Evolutionary conservation across 2,888 invertebrate genomes (phyloP).

Genomic region (Leptarthrus brevirostris): DNA sequence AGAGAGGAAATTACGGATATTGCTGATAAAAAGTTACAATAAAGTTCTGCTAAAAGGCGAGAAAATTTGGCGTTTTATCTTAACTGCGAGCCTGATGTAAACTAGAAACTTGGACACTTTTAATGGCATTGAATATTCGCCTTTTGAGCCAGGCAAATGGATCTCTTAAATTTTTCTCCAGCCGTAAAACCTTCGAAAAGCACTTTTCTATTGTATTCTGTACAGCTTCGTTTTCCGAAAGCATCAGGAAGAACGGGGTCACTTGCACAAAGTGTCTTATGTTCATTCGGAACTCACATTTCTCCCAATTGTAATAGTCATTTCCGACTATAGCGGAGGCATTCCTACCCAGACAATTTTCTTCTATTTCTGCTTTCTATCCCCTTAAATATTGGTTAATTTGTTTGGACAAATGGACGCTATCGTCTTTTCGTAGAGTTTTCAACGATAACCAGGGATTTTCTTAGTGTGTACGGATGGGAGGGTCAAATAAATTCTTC

Average conservation of each 20-base stretch:
- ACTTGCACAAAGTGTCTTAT: constrained; percentile 1
- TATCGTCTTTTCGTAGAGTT: too few species aligned
- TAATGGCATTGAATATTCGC: constrained; percentile 32
- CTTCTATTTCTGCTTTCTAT: constrained; percentile 15
- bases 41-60: constrained; percentile 35
- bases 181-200: background rate
- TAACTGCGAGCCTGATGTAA: background rate
- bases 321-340: constrained; percentile 13
- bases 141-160: constrained; percentile 36
- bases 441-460: too few species aligned
- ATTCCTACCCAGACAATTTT: constrained; percentile 9
- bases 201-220: background rate
- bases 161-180: constrained; percentile 18
- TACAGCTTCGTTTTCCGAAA: background rate
- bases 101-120: constrained; percentile 35
- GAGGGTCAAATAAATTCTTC: too few species aligned
- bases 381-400: constrained; percentile 38
- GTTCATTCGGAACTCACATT: constrained; percentile 21
- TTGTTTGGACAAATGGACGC: constrained; percentile 35
- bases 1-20: constrained; percentile 51
- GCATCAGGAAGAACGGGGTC: background rate
- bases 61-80: constrained; percentile 17
- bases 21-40: constrained; percentile 48
- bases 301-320: constrained; percentile 37
- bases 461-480: too few species aligned